Evolutionary conservation across 2,888 invertebrate genomes (phyloP).

Genomic region (Drosophila picticornis): DNA sequence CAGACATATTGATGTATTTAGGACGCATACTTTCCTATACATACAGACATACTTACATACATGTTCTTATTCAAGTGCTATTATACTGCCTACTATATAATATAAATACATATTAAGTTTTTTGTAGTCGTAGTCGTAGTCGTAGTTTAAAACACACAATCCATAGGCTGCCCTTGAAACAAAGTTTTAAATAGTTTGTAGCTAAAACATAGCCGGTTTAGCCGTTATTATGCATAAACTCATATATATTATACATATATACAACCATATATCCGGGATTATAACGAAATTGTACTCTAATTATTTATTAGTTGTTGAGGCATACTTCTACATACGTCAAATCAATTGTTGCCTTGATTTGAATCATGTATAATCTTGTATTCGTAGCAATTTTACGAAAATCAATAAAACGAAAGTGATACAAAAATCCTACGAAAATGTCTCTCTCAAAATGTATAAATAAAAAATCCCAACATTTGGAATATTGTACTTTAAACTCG

Average conservation of each 20-base stretch:
- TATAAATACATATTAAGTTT: conserved; percentile 20
- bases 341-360: conserved; percentile 32
- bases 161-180: conserved; percentile 63
- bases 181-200: conserved; percentile 62
- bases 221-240: conserved; percentile 25
- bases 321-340: not conserved
- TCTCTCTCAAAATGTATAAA: conserved; percentile 20
- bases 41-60: conserved; percentile 8
- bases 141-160: conserved; percentile 25
- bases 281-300: conserved; percentile 4
- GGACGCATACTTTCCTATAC: conserved; percentile 31
- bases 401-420: conserved; percentile 53
- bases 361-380: conserved; percentile 19
- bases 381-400: conserved; percentile 22
- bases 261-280: not conserved
- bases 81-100: conserved; percentile 40
- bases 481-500: conserved; percentile 55
- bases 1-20: conserved; percentile 15
- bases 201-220: conserved; percentile 36
- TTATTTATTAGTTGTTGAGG: conserved; percentile 20
- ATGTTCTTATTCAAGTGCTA: conserved; percentile 44
- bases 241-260: not conserved
- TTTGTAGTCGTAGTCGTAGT: conserved; percentile 35
- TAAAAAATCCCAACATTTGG: conserved; percentile 18
- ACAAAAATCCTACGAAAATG: conserved; percentile 14